These are phyloP conservation scores for Panthera leo DNA, from an alignment of 2,113 vertebrate species.

Conservation along the genomic window DNA sequence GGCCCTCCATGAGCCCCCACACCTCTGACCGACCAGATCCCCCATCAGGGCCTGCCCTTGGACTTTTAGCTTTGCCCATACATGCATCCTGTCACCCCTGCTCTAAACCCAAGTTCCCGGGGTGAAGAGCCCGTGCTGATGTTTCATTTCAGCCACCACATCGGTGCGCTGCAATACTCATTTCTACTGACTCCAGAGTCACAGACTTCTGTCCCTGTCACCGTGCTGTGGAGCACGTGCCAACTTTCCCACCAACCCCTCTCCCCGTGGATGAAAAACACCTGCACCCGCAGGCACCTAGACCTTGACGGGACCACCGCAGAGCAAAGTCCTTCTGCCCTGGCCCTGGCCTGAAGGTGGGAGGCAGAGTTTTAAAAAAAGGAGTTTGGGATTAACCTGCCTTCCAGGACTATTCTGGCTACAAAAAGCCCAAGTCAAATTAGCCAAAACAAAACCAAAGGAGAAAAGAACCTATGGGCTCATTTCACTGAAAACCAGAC, in stretches of 20 bases:
- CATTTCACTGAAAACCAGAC: not conserved
- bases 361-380: not conserved
- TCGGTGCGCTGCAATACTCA: accelerated
- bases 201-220: not conserved
- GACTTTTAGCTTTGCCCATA: not conserved
- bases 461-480: not conserved
- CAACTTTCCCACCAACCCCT: not conserved
- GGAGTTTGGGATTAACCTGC: not conserved
- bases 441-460: not conserved
- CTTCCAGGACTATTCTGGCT: not conserved
- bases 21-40: not conserved
- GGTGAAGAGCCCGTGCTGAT: not conserved
- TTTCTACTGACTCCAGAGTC: not conserved
- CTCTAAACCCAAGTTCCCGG: not conserved
- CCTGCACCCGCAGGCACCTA: accelerated
- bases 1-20: not conserved
- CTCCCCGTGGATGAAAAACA: not conserved
- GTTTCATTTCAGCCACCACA: not conserved
- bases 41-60: not conserved
- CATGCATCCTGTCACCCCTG: not conserved
- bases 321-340: not conserved
- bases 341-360: not conserved
- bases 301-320: not conserved
- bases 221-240: accelerated
- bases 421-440: not conserved